A percentile compares a stretch with the other conserved stretches of the same genome.
phyloP scores from a whole-genome alignment of 2,888 invertebrate genomes.

The Harpalus rufipes region DNA sequence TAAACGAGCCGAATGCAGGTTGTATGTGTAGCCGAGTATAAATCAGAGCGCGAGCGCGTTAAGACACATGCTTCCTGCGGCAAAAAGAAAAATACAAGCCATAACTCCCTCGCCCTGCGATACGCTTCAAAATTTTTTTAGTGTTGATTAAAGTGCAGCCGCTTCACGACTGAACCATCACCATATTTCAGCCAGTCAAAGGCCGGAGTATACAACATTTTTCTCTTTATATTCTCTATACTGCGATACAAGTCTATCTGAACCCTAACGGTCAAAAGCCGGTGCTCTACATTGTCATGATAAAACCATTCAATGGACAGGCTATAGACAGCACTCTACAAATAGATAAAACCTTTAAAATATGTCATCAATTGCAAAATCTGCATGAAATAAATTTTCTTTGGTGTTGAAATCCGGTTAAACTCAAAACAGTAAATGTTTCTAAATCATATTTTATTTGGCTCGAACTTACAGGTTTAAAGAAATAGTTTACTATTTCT shows the following conservation, averaged over 20 bases:
- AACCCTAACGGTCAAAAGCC: background rate
- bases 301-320: too few species aligned
- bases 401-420: too few species aligned
- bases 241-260: background rate
- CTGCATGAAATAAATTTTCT: too few species aligned
- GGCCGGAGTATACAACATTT: slow-evolving; percentile 8
- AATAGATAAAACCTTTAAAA: too few species aligned
- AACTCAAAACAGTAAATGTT: too few species aligned
- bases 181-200: slow-evolving; percentile 42
- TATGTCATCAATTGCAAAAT: too few species aligned
- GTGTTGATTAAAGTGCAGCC: slow-evolving; percentile 44
- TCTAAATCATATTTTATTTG: too few species aligned
- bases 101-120: slow-evolving; percentile 19
- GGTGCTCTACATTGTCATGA: background rate
- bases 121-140: slow-evolving; percentile 41
- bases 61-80: slow-evolving; percentile 17
- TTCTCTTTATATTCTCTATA: slow-evolving; percentile 9
- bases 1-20: background rate
- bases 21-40: background rate
- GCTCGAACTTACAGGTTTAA: background rate
- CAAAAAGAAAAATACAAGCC: slow-evolving; percentile 29
- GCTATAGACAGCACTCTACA: too few species aligned
- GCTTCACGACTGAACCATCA: slow-evolving; percentile 27
- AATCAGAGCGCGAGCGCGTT: slow-evolving; percentile 13
- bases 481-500: background rate